Evolutionary conservation across 2,888 invertebrate genomes (phyloP), one percentile per base, ranked within the genome.

Genomic region (Seira musarum): DNA sequence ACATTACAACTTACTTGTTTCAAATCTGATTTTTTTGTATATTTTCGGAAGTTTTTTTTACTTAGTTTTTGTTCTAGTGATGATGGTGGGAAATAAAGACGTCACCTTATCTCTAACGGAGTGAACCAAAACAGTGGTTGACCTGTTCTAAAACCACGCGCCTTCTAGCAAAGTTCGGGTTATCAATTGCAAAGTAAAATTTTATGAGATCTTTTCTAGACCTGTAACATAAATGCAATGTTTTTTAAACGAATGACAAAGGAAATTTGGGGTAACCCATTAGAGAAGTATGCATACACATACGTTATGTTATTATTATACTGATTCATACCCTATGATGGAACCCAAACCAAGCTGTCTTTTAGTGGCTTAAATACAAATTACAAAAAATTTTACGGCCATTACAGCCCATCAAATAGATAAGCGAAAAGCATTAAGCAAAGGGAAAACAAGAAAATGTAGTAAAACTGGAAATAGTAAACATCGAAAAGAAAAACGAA

Each of bases 311-410:
- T 53, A 13, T 53, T 30, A 30, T 30, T 30, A 5, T 30, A n/a
- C n/a, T n/a, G n/a, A 30, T 30, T 30, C 30, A 30, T 30, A 5
- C 8, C 30, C 8, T 30, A 30, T 30, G 30, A 30, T 53, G 15
- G 2, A 53, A 53, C 2, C 53, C 2, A 53, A 21, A 21, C 10
- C 60, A 60, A 21, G 21, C 15, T 60, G 60, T 60, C 60, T 60
- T 60, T 49, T 49, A 49, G 15, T 60, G 60, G 60, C 60, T 21
- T 10, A 60, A 60, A 19, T 60, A 60, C 60, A 60, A 60, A 60
- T 60, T 60, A 60, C 17, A 49, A n/a, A 49, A 6, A n/a, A 60
- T 60, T 60, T 60, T 60, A 60, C 21, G 8, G 22, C 19, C 15
- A 60, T 21, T 60, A 60, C 60, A 60, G 60, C 60, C 19, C 30